phyloP scores from a whole-genome alignment of 2,113 vertebrate species.

The Ictalurus punctatus region DNA sequence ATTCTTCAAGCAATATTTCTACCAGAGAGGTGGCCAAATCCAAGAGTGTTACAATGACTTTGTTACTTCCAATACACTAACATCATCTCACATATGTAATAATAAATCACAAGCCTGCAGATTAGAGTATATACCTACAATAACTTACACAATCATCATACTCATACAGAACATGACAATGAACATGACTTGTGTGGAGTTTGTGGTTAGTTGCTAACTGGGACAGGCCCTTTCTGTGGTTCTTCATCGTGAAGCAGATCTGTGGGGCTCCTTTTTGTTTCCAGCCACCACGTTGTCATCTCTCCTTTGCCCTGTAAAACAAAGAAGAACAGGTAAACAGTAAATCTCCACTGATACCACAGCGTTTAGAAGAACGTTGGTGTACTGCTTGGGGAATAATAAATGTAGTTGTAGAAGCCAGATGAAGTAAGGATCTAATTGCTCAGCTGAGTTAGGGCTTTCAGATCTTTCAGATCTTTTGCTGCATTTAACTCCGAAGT shows the following conservation, averaged over 20 bases:
- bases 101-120: background rate
- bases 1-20: background rate
- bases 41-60: background rate
- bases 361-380: background rate
- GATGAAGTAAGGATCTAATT: conserved; percentile 61
- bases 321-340: conserved; percentile 47
- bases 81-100: background rate
- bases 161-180: conserved; percentile 13
- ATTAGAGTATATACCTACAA: background rate
- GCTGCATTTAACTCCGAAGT: background rate
- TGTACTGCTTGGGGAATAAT: conserved; percentile 23
- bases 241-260: conserved; percentile 57
- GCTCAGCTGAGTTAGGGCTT: conserved; percentile 14
- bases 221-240: conserved; percentile 56
- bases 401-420: conserved; percentile 66
- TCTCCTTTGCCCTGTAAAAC: conserved; percentile 73
- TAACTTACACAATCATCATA: background rate
- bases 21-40: background rate
- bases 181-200: background rate
- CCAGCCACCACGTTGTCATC: conserved; percentile 78
- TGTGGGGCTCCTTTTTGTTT: conserved; percentile 61
- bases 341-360: conserved; percentile 41
- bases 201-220: conserved; percentile 61
- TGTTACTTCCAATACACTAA: background rate
- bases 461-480: background rate